phyloP scores from a whole-genome alignment of 2,113 vertebrate species.

The Gopherus evgoodei region DNA sequence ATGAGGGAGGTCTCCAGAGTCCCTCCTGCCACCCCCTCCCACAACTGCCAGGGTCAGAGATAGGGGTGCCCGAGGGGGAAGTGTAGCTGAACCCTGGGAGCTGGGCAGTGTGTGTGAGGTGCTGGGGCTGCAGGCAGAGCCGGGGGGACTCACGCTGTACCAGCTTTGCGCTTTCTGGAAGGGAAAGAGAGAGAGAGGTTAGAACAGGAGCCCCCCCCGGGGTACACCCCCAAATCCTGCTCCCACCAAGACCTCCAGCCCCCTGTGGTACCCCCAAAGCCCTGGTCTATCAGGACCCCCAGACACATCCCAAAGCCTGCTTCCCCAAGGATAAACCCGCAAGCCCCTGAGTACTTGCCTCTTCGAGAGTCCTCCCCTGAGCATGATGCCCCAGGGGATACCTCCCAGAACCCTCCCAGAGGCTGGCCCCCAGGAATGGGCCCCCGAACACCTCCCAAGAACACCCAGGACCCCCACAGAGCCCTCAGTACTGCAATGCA shows the following conservation, averaged over 20 bases:
- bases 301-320: neutral
- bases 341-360: neutral
- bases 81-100: neutral
- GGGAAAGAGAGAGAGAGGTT: constrained; percentile 12
- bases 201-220: neutral
- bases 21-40: neutral
- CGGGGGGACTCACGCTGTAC: constrained; percentile 89
- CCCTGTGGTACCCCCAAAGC: neutral
- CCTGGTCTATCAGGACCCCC: neutral
- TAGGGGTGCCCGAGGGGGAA: no score
- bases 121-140: neutral
- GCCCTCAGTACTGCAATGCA: no score
- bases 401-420: neutral
- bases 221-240: neutral
- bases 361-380: neutral
- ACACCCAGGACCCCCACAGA: no score
- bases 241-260: accelerated
- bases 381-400: neutral
- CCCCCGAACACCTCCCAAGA: neutral
- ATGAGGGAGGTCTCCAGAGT: neutral
- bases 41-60: neutral
- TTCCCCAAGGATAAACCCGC: no score
- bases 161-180: constrained; percentile 96
- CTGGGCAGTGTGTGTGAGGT: neutral
- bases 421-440: neutral